phyloP scores from a whole-genome alignment of 2,888 invertebrate species.

The Celastrina argiolus region DNA sequence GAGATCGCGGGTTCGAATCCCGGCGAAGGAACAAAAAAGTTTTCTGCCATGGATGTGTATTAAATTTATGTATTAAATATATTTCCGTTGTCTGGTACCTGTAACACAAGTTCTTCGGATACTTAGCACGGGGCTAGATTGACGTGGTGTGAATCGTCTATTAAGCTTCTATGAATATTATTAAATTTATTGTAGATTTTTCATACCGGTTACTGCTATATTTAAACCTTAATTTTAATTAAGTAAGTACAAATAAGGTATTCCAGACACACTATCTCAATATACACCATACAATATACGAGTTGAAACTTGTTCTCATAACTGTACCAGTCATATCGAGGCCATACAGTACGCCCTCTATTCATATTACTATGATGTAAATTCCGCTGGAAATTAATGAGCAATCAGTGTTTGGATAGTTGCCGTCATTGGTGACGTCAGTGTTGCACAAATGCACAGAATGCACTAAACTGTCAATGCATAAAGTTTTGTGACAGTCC shows the following conservation, averaged over 20 bases:
- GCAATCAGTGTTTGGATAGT: conserved; percentile 8
- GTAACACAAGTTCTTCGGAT: too few relatives aligned
- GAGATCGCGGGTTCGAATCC: too few relatives aligned
- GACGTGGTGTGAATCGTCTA: too few relatives aligned
- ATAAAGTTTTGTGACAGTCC: too few relatives aligned
- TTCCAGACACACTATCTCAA: not conserved
- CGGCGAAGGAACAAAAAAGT: too few relatives aligned
- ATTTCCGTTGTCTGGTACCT: too few relatives aligned
- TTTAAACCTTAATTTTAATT: not conserved
- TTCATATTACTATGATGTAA: conserved; percentile 19
- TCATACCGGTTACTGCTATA: too few relatives aligned
- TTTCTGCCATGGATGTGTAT: too few relatives aligned
- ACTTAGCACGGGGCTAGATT: too few relatives aligned
- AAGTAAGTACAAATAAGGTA: not conserved
- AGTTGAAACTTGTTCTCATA: conserved; percentile 13
- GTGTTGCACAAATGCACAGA: not conserved
- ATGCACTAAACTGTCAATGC: not conserved
- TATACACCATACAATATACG: not conserved
- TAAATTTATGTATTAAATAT: too few relatives aligned
- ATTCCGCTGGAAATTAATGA: conserved; percentile 9
- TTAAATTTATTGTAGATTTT: too few relatives aligned
- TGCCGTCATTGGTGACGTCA: conserved; percentile 16
- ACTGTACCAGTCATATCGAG: conserved; percentile 16
- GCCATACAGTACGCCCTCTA: conserved; percentile 13
- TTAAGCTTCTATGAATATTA: too few relatives aligned